Conservation (phyloP, 2,113 vertebrate genomes). For the Megaceryle maxima region DNA sequence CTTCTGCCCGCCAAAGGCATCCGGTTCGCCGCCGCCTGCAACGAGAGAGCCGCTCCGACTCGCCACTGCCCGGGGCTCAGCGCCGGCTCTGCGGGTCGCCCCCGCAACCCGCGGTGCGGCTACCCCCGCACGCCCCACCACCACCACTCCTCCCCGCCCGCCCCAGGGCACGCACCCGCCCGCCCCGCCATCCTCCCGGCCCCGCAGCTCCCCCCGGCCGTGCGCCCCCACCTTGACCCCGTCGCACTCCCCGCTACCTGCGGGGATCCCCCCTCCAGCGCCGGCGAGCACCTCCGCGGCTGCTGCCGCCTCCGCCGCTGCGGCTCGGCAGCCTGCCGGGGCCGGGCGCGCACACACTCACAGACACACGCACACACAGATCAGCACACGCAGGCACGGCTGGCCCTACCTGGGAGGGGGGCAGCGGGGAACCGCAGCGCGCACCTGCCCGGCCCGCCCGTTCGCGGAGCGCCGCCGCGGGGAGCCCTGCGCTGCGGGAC, state of each 20-base stretch:
- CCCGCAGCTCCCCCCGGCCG: not conserved
- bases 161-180: conserved; percentile 1
- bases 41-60: not conserved
- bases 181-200: conserved; percentile 68
- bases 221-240: no score
- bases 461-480: not conserved
- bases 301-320: conserved; percentile 62
- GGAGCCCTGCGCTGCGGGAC: not conserved
- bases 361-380: not conserved
- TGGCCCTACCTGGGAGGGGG: not conserved
- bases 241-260: not conserved
- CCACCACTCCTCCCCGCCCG: not conserved
- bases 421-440: not conserved
- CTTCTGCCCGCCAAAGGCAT: conserved; percentile 76
- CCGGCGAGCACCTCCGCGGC: not conserved
- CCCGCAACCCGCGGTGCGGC: not conserved
- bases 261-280: not conserved
- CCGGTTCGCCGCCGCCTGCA: conserved; percentile 70
- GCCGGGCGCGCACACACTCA: not conserved
- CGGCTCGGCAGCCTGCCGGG: not conserved
- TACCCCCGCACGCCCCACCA: not conserved
- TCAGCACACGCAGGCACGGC: not conserved
- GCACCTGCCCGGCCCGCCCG: not conserved
- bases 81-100: not conserved
- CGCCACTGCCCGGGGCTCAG: conserved; percentile 12